A percentile compares a stretch with the other conserved stretches of the same genome.
phyloP scores from a whole-genome alignment of 2,797 vertebrate species.

The Lepilemur septentrionalis region DNA sequence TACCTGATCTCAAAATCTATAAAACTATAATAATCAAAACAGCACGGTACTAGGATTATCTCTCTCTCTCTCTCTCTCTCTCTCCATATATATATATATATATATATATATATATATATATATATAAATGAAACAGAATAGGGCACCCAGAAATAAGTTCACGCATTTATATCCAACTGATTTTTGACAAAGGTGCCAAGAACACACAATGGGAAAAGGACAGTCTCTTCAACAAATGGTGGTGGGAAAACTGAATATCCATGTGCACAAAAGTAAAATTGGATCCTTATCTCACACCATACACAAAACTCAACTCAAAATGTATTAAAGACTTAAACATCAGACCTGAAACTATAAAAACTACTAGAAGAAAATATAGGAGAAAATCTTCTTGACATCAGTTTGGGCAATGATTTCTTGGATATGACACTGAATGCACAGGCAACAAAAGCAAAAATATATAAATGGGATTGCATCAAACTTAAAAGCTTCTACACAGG shows the following conservation, averaged over 20 bases:
- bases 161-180: background rate
- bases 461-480: background rate
- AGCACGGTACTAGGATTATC: background rate
- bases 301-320: background rate
- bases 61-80: too few species aligned
- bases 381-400: background rate
- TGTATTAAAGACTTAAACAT: background rate
- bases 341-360: background rate
- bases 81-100: background rate
- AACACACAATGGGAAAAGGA: background rate
- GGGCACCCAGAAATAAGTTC: background rate
- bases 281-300: background rate
- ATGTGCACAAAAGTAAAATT: background rate
- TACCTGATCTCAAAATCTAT: background rate
- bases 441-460: background rate
- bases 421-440: background rate
- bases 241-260: background rate
- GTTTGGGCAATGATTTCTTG: background rate
- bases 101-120: background rate
- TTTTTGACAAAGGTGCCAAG: background rate
- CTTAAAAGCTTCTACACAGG: background rate
- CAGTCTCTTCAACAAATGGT: background rate
- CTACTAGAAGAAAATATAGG: background rate
- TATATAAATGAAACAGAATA: background rate
- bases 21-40: background rate